Conservation (phyloP, 2,797 vertebrate species). For the Chromobotia macracanthus region DNA sequence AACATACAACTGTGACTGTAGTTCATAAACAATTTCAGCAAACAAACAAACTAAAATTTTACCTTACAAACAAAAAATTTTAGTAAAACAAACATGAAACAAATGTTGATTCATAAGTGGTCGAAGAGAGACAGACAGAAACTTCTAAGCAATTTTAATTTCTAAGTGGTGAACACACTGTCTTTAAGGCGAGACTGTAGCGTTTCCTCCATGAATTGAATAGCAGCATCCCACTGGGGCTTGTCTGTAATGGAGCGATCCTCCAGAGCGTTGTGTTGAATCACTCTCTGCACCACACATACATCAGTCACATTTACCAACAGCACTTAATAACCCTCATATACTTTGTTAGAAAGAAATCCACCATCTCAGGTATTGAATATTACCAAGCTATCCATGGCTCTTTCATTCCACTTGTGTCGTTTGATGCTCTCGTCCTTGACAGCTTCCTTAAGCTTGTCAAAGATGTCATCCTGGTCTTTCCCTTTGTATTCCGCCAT, state of each 20-base stretch:
- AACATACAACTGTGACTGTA: too few species aligned
- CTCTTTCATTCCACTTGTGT: slow-evolving; percentile 96
- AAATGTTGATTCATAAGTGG: neutral
- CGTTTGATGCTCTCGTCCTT: slow-evolving; percentile 97
- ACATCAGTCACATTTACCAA: neutral
- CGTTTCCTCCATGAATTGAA: slow-evolving; percentile 98
- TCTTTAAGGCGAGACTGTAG: slow-evolving; percentile 92
- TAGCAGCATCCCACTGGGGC: slow-evolving; percentile 97
- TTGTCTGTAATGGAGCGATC: slow-evolving; percentile 98
- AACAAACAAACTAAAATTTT: too few species aligned
- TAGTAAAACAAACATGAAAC: neutral
- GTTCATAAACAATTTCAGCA: too few species aligned
- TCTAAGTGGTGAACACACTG: slow-evolving; percentile 77
- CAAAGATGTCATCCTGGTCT: slow-evolving; percentile 97
- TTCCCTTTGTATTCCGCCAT: slow-evolving; percentile 96
- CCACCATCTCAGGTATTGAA: neutral
- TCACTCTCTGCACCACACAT: slow-evolving; percentile 83
- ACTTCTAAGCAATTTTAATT: neutral
- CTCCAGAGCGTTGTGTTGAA: slow-evolving; percentile 97
- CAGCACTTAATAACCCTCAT: neutral
- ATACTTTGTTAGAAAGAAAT: neutral
- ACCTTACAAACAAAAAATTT: too few species aligned
- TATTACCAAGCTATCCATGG: slow-evolving; percentile 93
- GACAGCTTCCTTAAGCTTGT: slow-evolving; percentile 96
- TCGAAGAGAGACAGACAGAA: neutral